These are phyloP conservation scores for Indicator indicator DNA, from an alignment of 2,113 vertebrate species.

Conservation along the genomic window DNA sequence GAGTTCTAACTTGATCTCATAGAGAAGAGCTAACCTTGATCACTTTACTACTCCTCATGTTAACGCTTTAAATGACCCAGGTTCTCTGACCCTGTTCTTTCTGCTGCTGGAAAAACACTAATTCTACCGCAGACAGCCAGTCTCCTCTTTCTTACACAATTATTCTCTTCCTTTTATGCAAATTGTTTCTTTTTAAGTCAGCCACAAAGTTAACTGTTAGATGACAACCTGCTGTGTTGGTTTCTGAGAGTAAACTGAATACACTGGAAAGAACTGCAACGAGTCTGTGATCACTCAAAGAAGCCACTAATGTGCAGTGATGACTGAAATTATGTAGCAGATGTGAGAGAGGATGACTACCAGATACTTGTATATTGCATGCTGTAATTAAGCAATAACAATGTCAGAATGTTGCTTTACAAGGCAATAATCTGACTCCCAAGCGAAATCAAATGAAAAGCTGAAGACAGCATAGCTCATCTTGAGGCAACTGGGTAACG, in stretches of 20 bases:
- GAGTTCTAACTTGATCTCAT: neutral
- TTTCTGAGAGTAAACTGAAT: neutral
- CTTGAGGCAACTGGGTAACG: constrained; percentile 23
- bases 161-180: neutral
- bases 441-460: constrained; percentile 56
- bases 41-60: neutral
- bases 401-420: constrained; percentile 54
- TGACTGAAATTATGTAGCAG: constrained; percentile 35
- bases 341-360: constrained; percentile 21
- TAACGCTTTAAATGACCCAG: neutral
- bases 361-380: constrained; percentile 9
- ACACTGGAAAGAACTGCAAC: neutral
- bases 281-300: neutral
- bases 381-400: constrained; percentile 54
- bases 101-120: neutral
- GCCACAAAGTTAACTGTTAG: neutral
- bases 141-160: neutral
- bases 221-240: neutral
- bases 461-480: constrained; percentile 40
- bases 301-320: constrained; percentile 1
- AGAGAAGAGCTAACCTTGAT: neutral
- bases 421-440: constrained; percentile 54
- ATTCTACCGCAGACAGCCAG: neutral
- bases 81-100: neutral
- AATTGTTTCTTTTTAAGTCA: neutral